Base-by-base conservation (phyloP, 2,888 invertebrate species). In the Halocaridina rubra region DNA sequence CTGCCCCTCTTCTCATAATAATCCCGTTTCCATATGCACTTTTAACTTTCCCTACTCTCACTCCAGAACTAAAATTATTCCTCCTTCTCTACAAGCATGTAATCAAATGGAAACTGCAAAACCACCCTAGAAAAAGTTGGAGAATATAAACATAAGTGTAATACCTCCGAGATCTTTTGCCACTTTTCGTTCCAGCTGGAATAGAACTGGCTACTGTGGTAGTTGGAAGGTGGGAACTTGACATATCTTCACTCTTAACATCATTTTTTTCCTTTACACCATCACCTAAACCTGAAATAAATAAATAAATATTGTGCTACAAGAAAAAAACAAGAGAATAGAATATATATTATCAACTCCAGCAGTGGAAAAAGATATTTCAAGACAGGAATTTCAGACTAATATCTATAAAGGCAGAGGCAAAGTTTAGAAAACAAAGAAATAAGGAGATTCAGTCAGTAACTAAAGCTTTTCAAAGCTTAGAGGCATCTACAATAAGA, bases 101-200 rank as follows among this genome's bases (percentile, higher is more conserved):
- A n/a, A n/a, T 27, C 2, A 4, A 27, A 67, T 3, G 13, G 13
- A 67, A 67, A 67, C 24, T n/a, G 29, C 16, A 67, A 67, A n/a
- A 67, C 22, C 29, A n/a, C 13, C 27, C 2, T 67, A 27, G 7
- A 39, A 2, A 19, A 29, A 69, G 19, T 69, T 29, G 19, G 0
- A n/a, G 69, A 69, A 24, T 7, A 69, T 24, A 69, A 32, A 78
- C 71, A 57, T 67, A 53, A 69, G 71, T 27, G 30, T 46, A 80
- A 69, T 86, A 86, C 86, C 86, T 86, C 76, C 86, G 86, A 76
- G 85, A 85, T n/a, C 87, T 81, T 64, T 87, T 87, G 61, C 85
- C 87, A 59, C 85, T 77, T 67, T 87, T 87, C 19, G 81, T 30
- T 30, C 85, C 82, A 24, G 85, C 67, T 61, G 87, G 79, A 57